phyloP scores from a whole-genome alignment of 1,140 invertebrate species.

The Drosophila pandora region DNA sequence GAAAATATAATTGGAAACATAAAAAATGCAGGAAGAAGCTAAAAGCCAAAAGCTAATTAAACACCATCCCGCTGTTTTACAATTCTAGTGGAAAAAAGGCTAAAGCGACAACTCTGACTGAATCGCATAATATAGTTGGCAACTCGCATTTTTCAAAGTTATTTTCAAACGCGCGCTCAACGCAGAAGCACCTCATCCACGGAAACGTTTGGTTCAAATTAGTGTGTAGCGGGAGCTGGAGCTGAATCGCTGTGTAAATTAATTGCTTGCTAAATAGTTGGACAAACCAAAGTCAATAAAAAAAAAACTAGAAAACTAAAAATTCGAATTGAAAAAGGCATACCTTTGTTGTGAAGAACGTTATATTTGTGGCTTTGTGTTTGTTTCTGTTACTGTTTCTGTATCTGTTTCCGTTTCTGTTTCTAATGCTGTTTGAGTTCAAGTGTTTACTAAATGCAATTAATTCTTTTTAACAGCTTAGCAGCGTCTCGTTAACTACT shows the following conservation, averaged over 20 bases:
- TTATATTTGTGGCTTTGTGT: constrained; percentile 22
- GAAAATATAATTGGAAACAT: too few relatives aligned
- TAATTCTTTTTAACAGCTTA: constrained; percentile 65
- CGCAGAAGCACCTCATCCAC: too few relatives aligned
- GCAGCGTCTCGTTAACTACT: constrained; percentile 45
- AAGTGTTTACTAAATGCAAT: constrained; percentile 55
- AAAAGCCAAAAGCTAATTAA: too few relatives aligned
- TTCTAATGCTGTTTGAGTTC: constrained; percentile 8
- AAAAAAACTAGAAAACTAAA: too few relatives aligned
- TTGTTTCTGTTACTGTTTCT: background rate
- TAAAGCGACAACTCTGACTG: too few relatives aligned
- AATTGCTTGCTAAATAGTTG: constrained; percentile 35
- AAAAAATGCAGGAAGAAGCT: too few relatives aligned
- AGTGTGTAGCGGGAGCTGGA: constrained; percentile 23
- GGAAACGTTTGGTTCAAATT: constrained; percentile 45
- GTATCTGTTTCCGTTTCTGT: constrained; percentile 7
- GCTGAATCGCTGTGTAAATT: constrained; percentile 45
- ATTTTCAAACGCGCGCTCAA: too few relatives aligned
- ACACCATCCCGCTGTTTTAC: too few relatives aligned
- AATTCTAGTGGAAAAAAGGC: too few relatives aligned
- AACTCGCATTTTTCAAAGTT: too few relatives aligned
- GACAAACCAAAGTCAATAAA: constrained; percentile 35
- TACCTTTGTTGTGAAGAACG: constrained; percentile 15
- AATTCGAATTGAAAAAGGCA: background rate
- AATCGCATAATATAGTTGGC: too few relatives aligned